phyloP scores from a whole-genome alignment of 2,797 vertebrate species.

The Tinamus major region DNA sequence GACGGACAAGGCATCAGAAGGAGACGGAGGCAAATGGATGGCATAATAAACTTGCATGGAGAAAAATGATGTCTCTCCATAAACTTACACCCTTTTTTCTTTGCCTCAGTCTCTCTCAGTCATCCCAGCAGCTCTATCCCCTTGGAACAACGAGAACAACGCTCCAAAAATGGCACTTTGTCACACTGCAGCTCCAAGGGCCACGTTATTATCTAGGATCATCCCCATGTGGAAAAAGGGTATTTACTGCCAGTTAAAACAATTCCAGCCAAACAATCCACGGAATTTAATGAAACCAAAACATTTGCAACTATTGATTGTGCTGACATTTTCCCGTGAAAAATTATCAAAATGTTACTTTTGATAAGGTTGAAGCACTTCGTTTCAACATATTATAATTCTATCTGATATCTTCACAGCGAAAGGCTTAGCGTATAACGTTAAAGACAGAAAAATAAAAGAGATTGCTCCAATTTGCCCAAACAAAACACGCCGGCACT shows the following conservation, averaged over 20 bases:
- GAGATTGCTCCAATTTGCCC: neutral
- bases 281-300: conserved; percentile 65
- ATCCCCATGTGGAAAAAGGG: conserved; percentile 31
- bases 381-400: conserved; percentile 64
- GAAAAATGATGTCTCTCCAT: conserved; percentile 26
- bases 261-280: conserved; percentile 63
- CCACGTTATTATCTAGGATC: conserved; percentile 54
- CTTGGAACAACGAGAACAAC: neutral
- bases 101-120: neutral
- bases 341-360: conserved; percentile 73
- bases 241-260: conserved; percentile 42
- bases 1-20: conserved; percentile 73
- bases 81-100: neutral
- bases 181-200: conserved; percentile 15
- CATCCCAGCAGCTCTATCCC: neutral
- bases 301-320: conserved; percentile 72
- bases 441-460: conserved; percentile 11
- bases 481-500: neutral
- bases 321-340: conserved; percentile 71
- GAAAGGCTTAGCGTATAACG: conserved; percentile 11
- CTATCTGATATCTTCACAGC: conserved; percentile 55
- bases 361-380: conserved; percentile 72
- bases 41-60: conserved; percentile 62
- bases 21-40: conserved; percentile 64
- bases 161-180: conserved; percentile 27